Evolutionary conservation across 1,140 invertebrate species (phyloP).

Genomic region (Zelostemma sp.): DNA sequence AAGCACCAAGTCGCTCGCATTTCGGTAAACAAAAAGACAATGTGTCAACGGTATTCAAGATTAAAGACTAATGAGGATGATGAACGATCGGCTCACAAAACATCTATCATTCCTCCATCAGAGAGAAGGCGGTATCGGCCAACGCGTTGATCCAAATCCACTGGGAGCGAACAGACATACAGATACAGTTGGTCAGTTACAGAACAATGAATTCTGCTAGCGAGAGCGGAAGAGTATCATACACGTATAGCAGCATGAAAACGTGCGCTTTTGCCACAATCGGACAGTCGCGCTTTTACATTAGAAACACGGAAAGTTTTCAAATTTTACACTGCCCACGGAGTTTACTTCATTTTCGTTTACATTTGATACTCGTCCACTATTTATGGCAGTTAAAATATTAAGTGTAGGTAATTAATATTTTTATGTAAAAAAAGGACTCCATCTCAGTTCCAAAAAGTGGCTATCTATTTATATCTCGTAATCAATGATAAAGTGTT

Average conservation of each 20-base stretch:
- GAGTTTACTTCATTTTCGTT: too few species aligned
- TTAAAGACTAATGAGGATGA: conserved; percentile 59
- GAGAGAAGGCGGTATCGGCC: conserved; percentile 72
- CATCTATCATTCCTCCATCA: conserved; percentile 70
- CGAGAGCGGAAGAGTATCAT: conserved; percentile 27
- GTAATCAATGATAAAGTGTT: too few species aligned
- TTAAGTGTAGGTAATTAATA: too few species aligned
- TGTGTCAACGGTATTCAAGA: conserved; percentile 46
- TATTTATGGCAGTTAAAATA: too few species aligned
- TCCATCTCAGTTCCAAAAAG: too few species aligned
- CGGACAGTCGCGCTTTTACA: too few species aligned
- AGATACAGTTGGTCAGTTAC: conserved; percentile 60
- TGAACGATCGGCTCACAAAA: conserved; percentile 66
- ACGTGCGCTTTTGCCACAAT: not conserved
- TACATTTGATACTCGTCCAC: too few species aligned
- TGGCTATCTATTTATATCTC: too few species aligned
- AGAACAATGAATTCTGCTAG: conserved; percentile 25
- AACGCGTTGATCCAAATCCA: conserved; percentile 70
- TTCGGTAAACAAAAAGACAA: conserved; percentile 3
- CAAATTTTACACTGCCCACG: too few species aligned
- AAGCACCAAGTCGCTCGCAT: not conserved
- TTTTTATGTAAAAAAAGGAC: too few species aligned
- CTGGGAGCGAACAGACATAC: conserved; percentile 67
- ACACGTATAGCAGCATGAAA: not conserved
- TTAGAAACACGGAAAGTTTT: too few species aligned